Evolutionary conservation across 2,113 vertebrate species (phyloP).

Genomic region (Hyaena hyaena): DNA sequence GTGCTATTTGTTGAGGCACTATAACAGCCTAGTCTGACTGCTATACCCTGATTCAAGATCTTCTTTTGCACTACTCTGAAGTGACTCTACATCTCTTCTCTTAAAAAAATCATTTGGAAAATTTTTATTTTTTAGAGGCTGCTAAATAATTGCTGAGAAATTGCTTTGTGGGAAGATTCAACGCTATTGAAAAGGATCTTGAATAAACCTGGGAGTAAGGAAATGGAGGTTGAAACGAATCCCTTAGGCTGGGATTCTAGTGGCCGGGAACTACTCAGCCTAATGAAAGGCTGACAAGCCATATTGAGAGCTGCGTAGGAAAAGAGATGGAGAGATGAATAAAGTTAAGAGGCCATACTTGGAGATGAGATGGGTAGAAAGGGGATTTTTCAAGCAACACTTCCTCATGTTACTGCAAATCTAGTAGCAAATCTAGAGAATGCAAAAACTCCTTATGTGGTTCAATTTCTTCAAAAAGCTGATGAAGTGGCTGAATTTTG

Average conservation of each 20-base stretch:
- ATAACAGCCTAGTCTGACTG: neutral
- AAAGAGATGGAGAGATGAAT: neutral
- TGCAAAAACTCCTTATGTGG: neutral
- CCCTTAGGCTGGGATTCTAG: neutral
- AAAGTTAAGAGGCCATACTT: neutral
- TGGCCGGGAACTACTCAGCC: neutral
- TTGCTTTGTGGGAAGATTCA: slow-evolving; percentile 39
- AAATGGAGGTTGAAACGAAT: slow-evolving; percentile 6
- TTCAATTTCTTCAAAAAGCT: slow-evolving; percentile 25
- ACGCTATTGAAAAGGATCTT: neutral
- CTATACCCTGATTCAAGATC: neutral
- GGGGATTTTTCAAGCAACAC: neutral
- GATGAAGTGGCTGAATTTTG: neutral
- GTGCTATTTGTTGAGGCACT: neutral
- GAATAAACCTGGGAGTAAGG: neutral
- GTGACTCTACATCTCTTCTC: neutral
- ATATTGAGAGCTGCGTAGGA: neutral
- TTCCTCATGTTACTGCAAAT: neutral
- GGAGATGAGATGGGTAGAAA: neutral
- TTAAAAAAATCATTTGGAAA: neutral
- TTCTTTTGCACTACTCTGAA: slow-evolving; percentile 25
- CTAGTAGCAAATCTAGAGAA: slow-evolving; percentile 12
- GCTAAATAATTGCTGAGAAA: slow-evolving; percentile 28
- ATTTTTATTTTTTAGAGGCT: neutral
- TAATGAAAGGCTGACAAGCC: neutral